phyloP scores from a whole-genome alignment of 2,888 invertebrate genomes.

The Pseudococcus longispinus region DNA sequence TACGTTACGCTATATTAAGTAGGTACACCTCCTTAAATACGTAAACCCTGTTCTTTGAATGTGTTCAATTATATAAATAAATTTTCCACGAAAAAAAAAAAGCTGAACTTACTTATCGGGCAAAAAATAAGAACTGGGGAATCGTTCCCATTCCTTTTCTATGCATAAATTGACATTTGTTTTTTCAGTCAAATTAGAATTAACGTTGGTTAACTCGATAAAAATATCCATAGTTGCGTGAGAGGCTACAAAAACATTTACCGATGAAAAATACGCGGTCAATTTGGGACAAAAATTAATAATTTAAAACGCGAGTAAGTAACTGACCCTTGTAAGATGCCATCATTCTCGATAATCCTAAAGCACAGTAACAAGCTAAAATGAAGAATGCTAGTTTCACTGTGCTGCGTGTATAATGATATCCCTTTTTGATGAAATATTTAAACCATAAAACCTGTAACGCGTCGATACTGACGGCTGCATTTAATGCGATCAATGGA shows the following conservation, averaged over 20 bases:
- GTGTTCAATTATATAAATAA: constrained; percentile 19
- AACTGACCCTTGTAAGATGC: constrained; percentile 69
- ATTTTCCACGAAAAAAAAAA: neutral
- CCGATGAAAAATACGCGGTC: neutral
- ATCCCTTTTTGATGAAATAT: constrained; percentile 64
- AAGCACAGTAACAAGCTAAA: neutral
- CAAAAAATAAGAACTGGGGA: constrained; percentile 92
- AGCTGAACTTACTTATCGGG: constrained; percentile 67
- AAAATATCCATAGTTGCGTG: constrained; percentile 89
- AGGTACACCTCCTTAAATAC: neutral
- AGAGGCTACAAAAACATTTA: constrained; percentile 70
- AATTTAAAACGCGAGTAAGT: neutral
- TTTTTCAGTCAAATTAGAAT: constrained; percentile 65
- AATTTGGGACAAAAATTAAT: neutral
- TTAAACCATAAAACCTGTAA: constrained; percentile 77
- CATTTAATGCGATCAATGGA: constrained; percentile 84
- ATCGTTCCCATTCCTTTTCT: constrained; percentile 98
- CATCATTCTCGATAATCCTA: constrained; percentile 63
- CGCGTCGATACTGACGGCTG: constrained; percentile 79
- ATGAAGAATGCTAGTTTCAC: neutral
- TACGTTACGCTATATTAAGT: neutral
- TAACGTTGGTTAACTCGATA: constrained; percentile 72
- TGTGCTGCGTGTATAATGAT: constrained; percentile 73
- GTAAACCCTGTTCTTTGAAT: neutral
- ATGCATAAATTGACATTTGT: constrained; percentile 79